phyloP scores from a whole-genome alignment of 2,797 vertebrate genomes.

The Myotis daubentonii region DNA sequence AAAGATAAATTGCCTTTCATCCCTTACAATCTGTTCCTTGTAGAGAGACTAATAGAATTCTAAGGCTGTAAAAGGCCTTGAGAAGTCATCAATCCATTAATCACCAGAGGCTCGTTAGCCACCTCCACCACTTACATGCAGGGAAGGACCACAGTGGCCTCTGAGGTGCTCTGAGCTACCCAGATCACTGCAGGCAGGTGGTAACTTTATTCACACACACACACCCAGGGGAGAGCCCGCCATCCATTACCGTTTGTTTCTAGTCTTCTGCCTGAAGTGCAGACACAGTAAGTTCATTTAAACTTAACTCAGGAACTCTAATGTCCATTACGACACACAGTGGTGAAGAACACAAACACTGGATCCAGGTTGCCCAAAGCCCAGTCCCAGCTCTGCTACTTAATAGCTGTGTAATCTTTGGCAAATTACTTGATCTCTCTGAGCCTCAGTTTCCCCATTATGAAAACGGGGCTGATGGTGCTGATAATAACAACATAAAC shows the following conservation, averaged over 20 bases:
- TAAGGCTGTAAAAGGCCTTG: slow-evolving; percentile 57
- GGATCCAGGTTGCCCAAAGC: background rate
- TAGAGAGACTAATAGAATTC: slow-evolving; percentile 51
- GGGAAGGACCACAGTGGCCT: background rate
- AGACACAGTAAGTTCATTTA: background rate
- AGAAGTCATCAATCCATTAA: slow-evolving; percentile 50
- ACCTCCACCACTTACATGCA: background rate
- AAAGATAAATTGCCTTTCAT: slow-evolving; percentile 78
- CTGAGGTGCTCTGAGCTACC: background rate
- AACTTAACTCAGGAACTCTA: background rate
- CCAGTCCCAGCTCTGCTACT: background rate
- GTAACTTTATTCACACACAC: background rate
- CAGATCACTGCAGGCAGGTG: background rate
- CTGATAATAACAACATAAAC: background rate
- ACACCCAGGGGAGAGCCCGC: background rate
- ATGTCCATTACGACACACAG: background rate
- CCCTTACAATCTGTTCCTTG: slow-evolving; percentile 65
- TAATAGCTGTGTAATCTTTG: background rate
- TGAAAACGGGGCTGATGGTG: background rate
- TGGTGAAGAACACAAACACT: background rate
- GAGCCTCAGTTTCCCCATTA: background rate
- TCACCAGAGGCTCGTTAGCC: background rate
- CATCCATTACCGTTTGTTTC: background rate
- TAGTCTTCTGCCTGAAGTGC: background rate
- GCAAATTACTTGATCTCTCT: background rate